Conservation (phyloP, 1,140 invertebrate genomes). For the Apis florea region DNA sequence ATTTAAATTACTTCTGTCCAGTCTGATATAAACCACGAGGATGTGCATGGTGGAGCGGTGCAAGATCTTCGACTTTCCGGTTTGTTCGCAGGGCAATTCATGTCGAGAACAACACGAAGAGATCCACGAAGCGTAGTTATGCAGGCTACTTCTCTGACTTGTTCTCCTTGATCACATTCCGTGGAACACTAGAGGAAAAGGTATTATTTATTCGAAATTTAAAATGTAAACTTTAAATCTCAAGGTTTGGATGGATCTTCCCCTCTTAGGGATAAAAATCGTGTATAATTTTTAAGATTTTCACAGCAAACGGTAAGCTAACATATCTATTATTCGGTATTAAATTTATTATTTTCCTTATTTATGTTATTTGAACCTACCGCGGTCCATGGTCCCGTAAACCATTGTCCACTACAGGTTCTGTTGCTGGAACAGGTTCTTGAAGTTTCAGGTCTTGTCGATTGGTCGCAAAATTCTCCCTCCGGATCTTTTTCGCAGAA, state of each 20-base stretch:
- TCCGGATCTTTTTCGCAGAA: constrained; percentile 76
- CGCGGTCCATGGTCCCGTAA: constrained; percentile 85
- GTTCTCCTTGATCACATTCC: constrained; percentile 83
- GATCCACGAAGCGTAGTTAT: constrained; percentile 75
- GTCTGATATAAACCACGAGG: constrained; percentile 84
- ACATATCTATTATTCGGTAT: neutral
- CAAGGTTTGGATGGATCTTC: neutral
- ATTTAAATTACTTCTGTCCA: constrained; percentile 81
- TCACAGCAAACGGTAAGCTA: neutral
- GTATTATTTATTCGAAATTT: constrained; percentile 36
- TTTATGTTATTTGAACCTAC: constrained; percentile 76
- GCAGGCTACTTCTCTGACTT: constrained; percentile 84
- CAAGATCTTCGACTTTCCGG: constrained; percentile 78
- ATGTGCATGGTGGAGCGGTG: constrained; percentile 80
- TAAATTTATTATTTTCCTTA: constrained; percentile 69
- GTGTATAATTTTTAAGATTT: neutral
- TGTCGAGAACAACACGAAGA: constrained; percentile 75
- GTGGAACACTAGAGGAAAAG: constrained; percentile 82
- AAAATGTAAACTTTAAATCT: neutral
- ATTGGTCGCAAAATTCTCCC: constrained; percentile 77
- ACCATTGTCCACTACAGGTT: constrained; percentile 86
- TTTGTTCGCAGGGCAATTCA: constrained; percentile 77
- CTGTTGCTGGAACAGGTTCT: constrained; percentile 83
- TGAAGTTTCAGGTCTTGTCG: constrained; percentile 81
- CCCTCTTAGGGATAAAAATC: neutral